Base-by-base conservation (phyloP, 2,888 invertebrate species). In the Sinentomon sp. region DNA sequence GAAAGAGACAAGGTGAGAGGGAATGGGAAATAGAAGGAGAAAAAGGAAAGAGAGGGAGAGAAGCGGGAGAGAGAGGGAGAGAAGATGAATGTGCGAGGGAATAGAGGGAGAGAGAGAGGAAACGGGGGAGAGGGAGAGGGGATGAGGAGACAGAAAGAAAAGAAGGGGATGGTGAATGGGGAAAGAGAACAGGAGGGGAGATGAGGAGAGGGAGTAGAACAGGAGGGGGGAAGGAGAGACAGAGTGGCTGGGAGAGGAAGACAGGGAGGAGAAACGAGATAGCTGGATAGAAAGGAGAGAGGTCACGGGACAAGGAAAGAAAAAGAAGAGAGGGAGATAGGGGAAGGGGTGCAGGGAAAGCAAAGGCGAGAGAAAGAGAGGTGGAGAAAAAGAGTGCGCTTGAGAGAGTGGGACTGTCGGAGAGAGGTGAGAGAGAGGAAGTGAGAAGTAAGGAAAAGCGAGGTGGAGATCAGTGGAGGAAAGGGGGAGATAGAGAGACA, bases 331-430 rank as follows among this genome's bases (percentile, higher is more conserved):
- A 28, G 32, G 17, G 21, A 22, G 25, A 36, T 30, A 32, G 25
- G 20, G 24, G 23, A 14, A 29, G 17, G 30, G 31, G 32, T 25
- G 28, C 28, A 33, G 17, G 28, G 17, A 10, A 21, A 25, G 33
- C 23, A 27, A 19, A 26, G 26, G 23, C 23, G 33, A 21, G 30
- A 19, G 20, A 26, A 17, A 27, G 28, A 38, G 17, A 50, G 48
- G 39, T 39, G 52, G 10, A 40, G 46, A 17, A 40, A 50, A 16
- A 43, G 48, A 17, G 44, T 48, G 28, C 46, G 43, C 34, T 13
- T 30, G 36, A 45, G 34, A 36, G 29, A 29, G 36, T 36, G 29
- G 40, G n/a, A 21, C 20, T 35, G 41, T 39, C 32, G 6, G 18
- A 29, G n/a, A 40, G 39, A 40, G 45, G 36, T 34, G 45, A 38